Evolutionary conservation across 37 sponge, comb jelly and placozoan species (phyloP), one percentile per base, ranked within the genome.

Genomic region (Ianthella basta): DNA sequence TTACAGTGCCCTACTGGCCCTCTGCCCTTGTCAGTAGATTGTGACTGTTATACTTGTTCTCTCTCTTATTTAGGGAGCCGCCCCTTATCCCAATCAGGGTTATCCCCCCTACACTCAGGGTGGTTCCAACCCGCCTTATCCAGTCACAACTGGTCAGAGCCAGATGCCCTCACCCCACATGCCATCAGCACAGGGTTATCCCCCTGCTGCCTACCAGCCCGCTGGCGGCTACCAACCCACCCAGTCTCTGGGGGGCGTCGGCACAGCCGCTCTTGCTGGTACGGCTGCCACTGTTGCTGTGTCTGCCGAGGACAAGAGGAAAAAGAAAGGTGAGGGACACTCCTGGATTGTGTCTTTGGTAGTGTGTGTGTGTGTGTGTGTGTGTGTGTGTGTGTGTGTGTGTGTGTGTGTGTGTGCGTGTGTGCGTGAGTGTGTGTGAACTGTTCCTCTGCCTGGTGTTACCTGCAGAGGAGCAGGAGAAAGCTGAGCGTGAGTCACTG

Each of bases 401-500:
- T 25, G 27, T 63, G 27, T 63, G 65, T 13, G 27, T 27, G 8
- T 63, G 65, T 63, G 24, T 29, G 65, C 12, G 3, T 5, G 27
- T 63, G 27, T 63, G 27, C 5, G 27, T 63, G 27, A 12, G 65
- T n/a, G 65, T 29, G 57, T 80, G 19, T 38, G n/a, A 21, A 40
- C 39, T 38, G 21, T 61, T 53, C 56, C 39, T 19, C n/a, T 55
- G 18, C 50, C 20, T 4, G 36, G 15, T n/a, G 61, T 44, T 14
- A 70, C 29, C 35, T n/a, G n/a, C 29, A 29, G 21, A 59, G 81
- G 85, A 86, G 72, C 40, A 39, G 23, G 83, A 86, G 85, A 57
- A 79, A 39, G 86, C 75, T 12, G 75, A 88, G 77, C 59, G 95
- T 16, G 83, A 90, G 35, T 96, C 95, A 59, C 86, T 97, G 67